Evolutionary conservation across 2,113 vertebrate species (phyloP).

Genomic region (Syngnathus scovelli): DNA sequence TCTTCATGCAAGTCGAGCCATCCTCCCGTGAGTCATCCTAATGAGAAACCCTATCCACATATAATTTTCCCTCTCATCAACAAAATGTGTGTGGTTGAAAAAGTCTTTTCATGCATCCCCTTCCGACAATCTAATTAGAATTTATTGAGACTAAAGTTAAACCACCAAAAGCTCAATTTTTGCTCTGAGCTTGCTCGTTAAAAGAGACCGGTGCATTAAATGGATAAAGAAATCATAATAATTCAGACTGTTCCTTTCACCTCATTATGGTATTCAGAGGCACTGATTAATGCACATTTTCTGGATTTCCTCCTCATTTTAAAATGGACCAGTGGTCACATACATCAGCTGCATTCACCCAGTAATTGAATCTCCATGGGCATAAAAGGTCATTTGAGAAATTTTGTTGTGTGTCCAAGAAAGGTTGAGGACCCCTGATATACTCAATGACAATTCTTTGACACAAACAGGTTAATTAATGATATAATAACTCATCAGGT

Average conservation of each 20-base stretch:
- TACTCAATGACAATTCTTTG: neutral
- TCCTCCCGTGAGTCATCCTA: constrained; percentile 37
- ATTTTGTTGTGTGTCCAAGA: neutral
- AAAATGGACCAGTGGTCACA: constrained; percentile 39
- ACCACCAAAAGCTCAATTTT: constrained; percentile 41
- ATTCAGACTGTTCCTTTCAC: constrained; percentile 22
- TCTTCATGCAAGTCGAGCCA: neutral
- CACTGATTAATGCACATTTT: constrained; percentile 40
- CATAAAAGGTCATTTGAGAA: neutral
- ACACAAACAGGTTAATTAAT: neutral
- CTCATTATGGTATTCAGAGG: constrained; percentile 35
- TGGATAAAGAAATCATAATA: constrained; percentile 27
- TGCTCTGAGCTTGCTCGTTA: constrained; percentile 1
- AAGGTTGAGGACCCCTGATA: neutral
- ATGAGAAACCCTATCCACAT: constrained; percentile 52
- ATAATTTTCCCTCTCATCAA: constrained; percentile 61
- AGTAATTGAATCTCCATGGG: constrained; percentile 54
- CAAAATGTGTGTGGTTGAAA: constrained; percentile 46
- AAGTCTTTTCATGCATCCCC: constrained; percentile 43
- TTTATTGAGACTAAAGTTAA: constrained; percentile 62
- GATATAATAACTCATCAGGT: neutral
- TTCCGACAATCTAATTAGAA: constrained; percentile 61
- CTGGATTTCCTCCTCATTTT: constrained; percentile 42
- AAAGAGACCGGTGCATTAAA: constrained; percentile 16
- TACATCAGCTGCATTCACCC: constrained; percentile 46